Conservation (phyloP, 2,113 vertebrate genomes). For the Promerops cafer region DNA sequence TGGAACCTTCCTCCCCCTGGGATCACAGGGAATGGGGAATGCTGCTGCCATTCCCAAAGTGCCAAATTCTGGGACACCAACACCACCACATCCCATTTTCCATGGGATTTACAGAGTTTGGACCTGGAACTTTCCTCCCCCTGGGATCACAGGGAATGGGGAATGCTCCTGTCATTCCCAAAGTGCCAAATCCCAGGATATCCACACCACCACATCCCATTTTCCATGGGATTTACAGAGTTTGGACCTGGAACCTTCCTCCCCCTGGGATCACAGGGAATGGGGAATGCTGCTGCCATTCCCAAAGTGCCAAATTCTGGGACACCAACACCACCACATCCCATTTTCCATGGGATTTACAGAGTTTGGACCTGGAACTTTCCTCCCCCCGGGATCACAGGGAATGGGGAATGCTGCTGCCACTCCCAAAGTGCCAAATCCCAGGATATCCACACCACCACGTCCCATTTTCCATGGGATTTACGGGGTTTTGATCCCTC, state of each 20-base stretch:
- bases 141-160: background rate
- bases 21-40: no score
- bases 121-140: background rate
- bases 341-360: no score
- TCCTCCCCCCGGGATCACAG: background rate
- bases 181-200: background rate
- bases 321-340: background rate
- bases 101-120: no score
- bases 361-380: background rate
- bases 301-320: background rate
- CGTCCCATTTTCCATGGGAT: rapidly evolving
- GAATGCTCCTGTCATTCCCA: background rate
- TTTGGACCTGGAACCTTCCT: background rate
- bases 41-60: no score
- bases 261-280: background rate
- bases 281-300: background rate
- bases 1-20: no score
- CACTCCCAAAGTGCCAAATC: background rate
- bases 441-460: rapidly evolving
- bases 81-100: no score
- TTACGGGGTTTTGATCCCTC: rapidly evolving
- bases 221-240: background rate
- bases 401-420: background rate
- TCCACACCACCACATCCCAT: rapidly evolving
- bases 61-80: no score